Conservation (phyloP, 2,797 vertebrate genomes). For the Chelon auratus region DNA sequence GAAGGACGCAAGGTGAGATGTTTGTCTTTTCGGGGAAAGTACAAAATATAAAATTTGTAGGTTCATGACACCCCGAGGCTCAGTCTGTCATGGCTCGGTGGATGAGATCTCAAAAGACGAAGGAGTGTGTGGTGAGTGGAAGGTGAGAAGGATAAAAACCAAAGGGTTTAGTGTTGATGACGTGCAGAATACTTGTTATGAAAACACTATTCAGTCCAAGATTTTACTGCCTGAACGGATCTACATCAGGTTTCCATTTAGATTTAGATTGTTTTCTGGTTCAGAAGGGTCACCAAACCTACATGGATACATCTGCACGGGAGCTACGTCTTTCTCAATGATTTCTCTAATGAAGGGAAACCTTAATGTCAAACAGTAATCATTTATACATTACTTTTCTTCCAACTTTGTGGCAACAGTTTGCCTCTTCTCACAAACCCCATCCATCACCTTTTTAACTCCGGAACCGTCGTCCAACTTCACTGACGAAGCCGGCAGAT, state of each 20-base stretch:
- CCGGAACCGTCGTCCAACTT: no score
- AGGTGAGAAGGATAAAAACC: not conserved
- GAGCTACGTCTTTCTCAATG: not conserved
- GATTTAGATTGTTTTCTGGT: not conserved
- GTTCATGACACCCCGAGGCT: constrained; percentile 10
- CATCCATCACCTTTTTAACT: no score
- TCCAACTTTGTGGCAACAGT: no score
- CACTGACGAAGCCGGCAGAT: no score
- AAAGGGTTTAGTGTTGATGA: not conserved
- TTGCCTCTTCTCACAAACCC: no score
- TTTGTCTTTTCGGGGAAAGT: not conserved
- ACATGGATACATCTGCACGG: not conserved
- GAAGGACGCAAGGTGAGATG: constrained; percentile 92
- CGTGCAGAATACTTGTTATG: not conserved
- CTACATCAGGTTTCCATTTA: not conserved
- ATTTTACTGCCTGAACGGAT: not conserved
- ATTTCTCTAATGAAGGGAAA: not conserved
- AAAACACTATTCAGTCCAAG: not conserved
- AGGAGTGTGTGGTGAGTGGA: not conserved
- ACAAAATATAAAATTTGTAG: constrained; percentile 2
- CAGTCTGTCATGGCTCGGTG: not conserved
- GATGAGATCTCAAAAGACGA: not conserved
- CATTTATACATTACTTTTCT: no score
- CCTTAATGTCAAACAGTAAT: not conserved
- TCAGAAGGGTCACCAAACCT: not conserved